Base-by-base conservation (phyloP, 2,888 invertebrate genomes). In the Emmelina monodactyla region DNA sequence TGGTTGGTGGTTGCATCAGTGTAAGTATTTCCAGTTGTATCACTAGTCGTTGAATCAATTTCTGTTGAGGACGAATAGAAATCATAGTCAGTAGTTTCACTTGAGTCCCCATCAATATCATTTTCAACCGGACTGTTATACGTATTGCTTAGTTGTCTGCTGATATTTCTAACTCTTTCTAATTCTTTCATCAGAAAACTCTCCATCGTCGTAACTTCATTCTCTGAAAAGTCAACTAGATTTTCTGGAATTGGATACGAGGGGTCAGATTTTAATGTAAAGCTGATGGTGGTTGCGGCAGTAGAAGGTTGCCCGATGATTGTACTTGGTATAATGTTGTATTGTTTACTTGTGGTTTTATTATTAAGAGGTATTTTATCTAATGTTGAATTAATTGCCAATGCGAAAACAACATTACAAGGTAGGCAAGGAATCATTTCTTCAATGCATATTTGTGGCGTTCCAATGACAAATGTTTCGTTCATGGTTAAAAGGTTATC, bases 381-480 rank as follows among this genome's bases (percentile, higher is more conserved):
- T 25, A 25, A 25, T n/a, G 25, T n/a, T 11, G 11, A n/a, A 25
- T 25, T 25, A 7, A 25, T 11, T 4, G 25, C 9, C 3, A 25
- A n/a, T 7, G 25, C 25, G n/a, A 25, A 25, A 9, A 25, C 9
- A 7, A 56, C 45, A 39, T 58, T 50, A 39, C 70, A 70, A 7
- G 64, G 62, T 19, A 58, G 53, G 43, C 78, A 78, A 2, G 58
- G 44, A 3, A 73, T 49, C 33, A 43, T 43, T 39, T 57, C 55
- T 46, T 76, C 70, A 16, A 50, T 40, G 36, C 78, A 78, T 14
- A 49, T 34, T 14, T 43, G 40, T 1, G 60, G 54, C 14, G 55
- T 33, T 31, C 43, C 55, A 9, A 50, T 44, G 11, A 50, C 42
- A 19, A 61, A 43, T 10, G 53, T 40, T 44, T 61, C 63, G 39